Base-by-base conservation (phyloP, 1,140 invertebrate species). In the Leguminivora glycinivorella region DNA sequence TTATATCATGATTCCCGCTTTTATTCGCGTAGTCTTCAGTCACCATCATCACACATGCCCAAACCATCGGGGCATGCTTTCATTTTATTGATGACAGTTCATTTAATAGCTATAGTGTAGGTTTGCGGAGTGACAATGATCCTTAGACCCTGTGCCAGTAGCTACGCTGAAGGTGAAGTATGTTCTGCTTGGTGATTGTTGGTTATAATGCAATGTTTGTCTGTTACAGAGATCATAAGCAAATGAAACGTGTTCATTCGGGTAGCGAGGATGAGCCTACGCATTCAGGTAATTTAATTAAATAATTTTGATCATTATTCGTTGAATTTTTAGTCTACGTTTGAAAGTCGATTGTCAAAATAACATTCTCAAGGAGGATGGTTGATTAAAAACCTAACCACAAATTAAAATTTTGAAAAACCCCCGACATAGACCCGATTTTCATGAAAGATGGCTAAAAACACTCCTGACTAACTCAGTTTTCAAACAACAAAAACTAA, bases 141-240 rank as follows among this genome's bases (percentile, higher is more conserved):
- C 56, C 56, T 2, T 63, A 63, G 58, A 63, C 24, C 26, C 58
- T 19, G 14, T 29, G 26, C 58, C n/a, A 63, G 6, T 31, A 63
- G 58, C 26, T 63, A 17, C 1, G 26, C 10, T 63, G 58, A 63
- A 22, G 10, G 9, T 63, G 58, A 63, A 22, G 10, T 52, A 52
- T 66, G 38, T 67, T 52, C 29, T 52, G 5, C 14, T 24, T 43
- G 80, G 76, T 22, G 56, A 67, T 40, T 17, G 47, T 40, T 24
- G 67, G 24, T 29, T 56, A 34, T 10, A 67, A 43, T 22, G 24
- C 14, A 68, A 66, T 69, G 26, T 52, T 26, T 73, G 43, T 72
- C 78, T 72, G 73, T 93, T 93, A 78, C 93, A 97, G 96, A 91
- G 96, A 97, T 76, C 94, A 96, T 82, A 96, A 96, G 75, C 95